Evolutionary conservation across 1,140 invertebrate species (phyloP), one percentile per base, ranked within the genome.

Genomic region (Diploscapter pachys): DNA sequence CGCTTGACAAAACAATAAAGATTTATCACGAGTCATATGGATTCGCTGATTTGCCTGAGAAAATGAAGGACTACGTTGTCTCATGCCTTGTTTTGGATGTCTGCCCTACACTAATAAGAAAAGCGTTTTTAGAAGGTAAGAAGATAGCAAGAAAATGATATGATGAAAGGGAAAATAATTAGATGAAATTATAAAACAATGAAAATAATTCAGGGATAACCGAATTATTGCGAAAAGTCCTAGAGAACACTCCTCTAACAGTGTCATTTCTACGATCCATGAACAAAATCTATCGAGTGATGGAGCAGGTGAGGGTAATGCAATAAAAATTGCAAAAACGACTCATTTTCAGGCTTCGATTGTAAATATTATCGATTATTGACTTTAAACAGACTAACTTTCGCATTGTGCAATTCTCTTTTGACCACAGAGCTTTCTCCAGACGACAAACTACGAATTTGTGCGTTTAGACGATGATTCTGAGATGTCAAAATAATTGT

Each of bases 201-300:
- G 63, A 9, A 64, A 31, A 31, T 31, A 48, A 53, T 80, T 67
- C 54, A 80, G 80, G 80, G 8, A 51, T 81, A 56, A 71, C 79
- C 8, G 52, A 70, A 3, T 78, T 82, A 79, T 71, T 81, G 8
- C 71, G 57, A 50, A 70, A 77, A 68, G 71, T 77, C 9, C 9
- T 84, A 9, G 79, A 72, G 11, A 73, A 82, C 31, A 70, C 64
- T 2, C 57, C 68, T 52, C 53, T 84, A n/a, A 80, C 59, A 6
- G 82, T 80, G 55, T 66, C 54, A 3, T 69, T 71, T 55, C 61
- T 78, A 48, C 83, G 85, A 51, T 65, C 73, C 31, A 84, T 82
- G 82, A 79, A 71, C 54, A 83, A 83, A 71, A 71, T 83, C 9
- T 83, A 83, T 75, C 73, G 83, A 54, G 81, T 83, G 4, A 67